Evolutionary conservation across 2,888 invertebrate species (phyloP), one percentile per base, ranked within the genome.

Genomic region (Idaea straminata): DNA sequence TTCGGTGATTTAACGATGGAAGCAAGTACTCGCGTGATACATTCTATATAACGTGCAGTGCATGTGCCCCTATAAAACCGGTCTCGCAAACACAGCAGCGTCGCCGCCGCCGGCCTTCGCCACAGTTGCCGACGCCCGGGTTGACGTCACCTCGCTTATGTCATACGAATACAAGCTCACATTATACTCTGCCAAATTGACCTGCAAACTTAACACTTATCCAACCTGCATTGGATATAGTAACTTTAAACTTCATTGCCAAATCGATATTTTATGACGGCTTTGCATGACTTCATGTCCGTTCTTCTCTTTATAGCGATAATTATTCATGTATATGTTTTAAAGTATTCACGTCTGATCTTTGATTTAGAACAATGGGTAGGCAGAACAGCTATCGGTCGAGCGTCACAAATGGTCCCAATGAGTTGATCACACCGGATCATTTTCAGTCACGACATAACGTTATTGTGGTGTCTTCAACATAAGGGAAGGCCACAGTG

Each of bases 71-170:
- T 77, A 77, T 80, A 80, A 80, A 83, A 86, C 86, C 88, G 83
- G 88, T 81, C 84, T 77, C 82, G 81, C 85, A 83, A 83, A 86
- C 87, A 86, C 84, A 79, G 77, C 77, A 62, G 65, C 67, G 67
- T 64, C 62, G 76, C 72, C 83, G 76, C 72, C 83, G 87, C 76
- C 85, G 91, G 90, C 92, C 91, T 91, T 91, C 91, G 87, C 78
- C 76, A 76, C 80, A 78, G 84, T 83, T 84, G 87, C 85, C 87
- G 87, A 84, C 90, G 89, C 89, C 88, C 86, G 89, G 25, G 25
- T 70, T 92, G 91, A 92, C 92, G 92, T 91, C 90, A 92, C 74
- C 83, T 67, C 80, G 89, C 87, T 92, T 92, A 91, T 92, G 90
- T 92, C 92, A 92, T 90, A 77, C 84, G 79, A 81, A 77, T 78